These are phyloP conservation scores for Ceratina calcarata DNA, from an alignment of 1,140 invertebrate genomes.

Conservation along the genomic window DNA sequence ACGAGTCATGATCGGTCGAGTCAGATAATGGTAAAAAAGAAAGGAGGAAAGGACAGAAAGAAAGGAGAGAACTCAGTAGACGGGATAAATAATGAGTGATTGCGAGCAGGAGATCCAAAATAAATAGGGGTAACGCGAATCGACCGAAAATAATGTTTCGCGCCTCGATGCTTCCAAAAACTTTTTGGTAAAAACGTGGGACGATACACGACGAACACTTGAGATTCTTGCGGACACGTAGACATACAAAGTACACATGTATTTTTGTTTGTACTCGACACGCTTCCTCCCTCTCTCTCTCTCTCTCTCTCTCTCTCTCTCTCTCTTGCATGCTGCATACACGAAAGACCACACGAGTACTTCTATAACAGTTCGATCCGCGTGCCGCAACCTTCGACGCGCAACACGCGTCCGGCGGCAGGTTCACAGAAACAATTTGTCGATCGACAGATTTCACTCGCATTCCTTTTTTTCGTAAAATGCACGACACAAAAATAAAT, in stretches of 20 bases:
- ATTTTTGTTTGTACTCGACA: constrained; percentile 34
- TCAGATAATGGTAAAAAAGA: background rate
- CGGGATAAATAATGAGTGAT: background rate
- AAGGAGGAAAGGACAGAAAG: too few species aligned
- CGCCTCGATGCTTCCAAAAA: constrained; percentile 19
- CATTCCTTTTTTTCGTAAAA: constrained; percentile 70
- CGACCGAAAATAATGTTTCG: constrained; percentile 38
- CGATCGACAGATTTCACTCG: constrained; percentile 48
- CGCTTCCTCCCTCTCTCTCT: background rate
- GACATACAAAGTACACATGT: constrained; percentile 56
- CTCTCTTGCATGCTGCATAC: background rate
- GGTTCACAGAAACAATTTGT: constrained; percentile 42
- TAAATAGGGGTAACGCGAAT: constrained; percentile 3
- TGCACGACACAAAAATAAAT: constrained; percentile 81
- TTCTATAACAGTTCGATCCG: constrained; percentile 1
- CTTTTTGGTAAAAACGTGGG: constrained; percentile 45
- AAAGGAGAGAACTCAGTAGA: too few species aligned
- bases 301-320: background rate
- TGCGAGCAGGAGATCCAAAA: background rate
- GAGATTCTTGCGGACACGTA: constrained; percentile 68
- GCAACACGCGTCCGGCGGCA: constrained; percentile 15
- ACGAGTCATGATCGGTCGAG: constrained; percentile 23
- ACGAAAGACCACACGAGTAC: background rate
- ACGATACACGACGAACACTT: constrained; percentile 64
- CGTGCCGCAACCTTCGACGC: background rate